phyloP scores from a whole-genome alignment of 2,888 invertebrate genomes.

The Noctua pronuba region DNA sequence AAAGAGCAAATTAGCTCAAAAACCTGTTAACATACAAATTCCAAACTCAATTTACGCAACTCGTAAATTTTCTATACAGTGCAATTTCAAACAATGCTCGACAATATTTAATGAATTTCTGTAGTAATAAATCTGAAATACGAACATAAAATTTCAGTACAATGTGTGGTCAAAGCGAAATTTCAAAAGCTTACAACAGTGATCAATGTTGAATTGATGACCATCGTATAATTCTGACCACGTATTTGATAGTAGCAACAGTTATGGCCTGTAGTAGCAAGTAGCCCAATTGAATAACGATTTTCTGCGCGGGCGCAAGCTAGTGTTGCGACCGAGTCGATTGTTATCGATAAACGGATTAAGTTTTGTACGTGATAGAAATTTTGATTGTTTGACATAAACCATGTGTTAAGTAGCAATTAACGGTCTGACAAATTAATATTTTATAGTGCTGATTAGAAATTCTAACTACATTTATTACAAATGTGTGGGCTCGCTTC shows the following conservation, averaged over 20 bases:
- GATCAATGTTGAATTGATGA: constrained; percentile 53
- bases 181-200: constrained; percentile 34
- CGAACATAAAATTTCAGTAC: background rate
- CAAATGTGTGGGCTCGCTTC: background rate
- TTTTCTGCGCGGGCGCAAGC: constrained; percentile 74
- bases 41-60: background rate
- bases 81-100: background rate
- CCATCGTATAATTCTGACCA: constrained; percentile 71
- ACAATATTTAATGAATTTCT: background rate
- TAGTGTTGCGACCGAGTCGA: constrained; percentile 71
- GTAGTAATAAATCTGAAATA: background rate
- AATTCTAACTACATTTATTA: constrained; percentile 25
- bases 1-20: background rate
- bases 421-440: constrained; percentile 13
- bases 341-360: constrained; percentile 70
- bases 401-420: constrained; percentile 34
- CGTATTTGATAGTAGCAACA: constrained; percentile 78
- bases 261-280: constrained; percentile 76
- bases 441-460: constrained; percentile 26
- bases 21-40: background rate
- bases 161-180: constrained; percentile 31
- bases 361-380: constrained; percentile 51
- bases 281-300: constrained; percentile 84
- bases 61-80: background rate
- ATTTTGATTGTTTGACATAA: constrained; percentile 19